Evolutionary conservation across 2,113 vertebrate species (phyloP).

Genomic region (Girardinichthys multiradiatus): DNA sequence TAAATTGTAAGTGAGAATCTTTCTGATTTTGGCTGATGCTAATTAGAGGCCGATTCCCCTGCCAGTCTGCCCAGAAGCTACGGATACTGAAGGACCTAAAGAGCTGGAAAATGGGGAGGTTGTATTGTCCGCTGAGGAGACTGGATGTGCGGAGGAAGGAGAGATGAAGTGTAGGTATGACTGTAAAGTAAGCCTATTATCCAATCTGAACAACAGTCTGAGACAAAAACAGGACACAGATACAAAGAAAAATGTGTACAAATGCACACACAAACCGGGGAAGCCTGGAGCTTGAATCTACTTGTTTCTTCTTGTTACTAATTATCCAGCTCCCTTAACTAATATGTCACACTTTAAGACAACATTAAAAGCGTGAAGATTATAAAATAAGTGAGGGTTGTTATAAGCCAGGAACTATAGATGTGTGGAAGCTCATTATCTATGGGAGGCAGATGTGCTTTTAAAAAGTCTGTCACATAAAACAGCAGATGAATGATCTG

Average conservation of each 20-base stretch:
- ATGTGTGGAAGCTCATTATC: conserved; percentile 53
- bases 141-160: not conserved
- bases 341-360: conserved; percentile 41
- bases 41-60: conserved; percentile 45
- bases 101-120: not conserved
- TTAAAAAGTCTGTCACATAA: conserved; percentile 13
- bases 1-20: conserved; percentile 26
- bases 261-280: conserved; percentile 1
- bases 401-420: conserved; percentile 39
- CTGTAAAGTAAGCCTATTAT: conserved; percentile 16
- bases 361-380: conserved; percentile 46
- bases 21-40: conserved; percentile 38
- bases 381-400: conserved; percentile 45
- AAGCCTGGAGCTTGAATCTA: conserved; percentile 12
- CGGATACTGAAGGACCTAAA: conserved; percentile 2
- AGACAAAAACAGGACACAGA: conserved; percentile 4
- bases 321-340: conserved; percentile 43
- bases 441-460: conserved; percentile 3
- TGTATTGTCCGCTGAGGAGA: conserved; percentile 4
- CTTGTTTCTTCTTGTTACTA: conserved; percentile 25
- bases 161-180: not conserved
- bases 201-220: conserved; percentile 21
- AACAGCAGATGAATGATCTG: conserved; percentile 25
- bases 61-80: conserved; percentile 24
- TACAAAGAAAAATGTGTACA: not conserved